These are phyloP conservation scores for Laspeyria flexula DNA, from an alignment of 2,888 invertebrate genomes.

Conservation along the genomic window DNA sequence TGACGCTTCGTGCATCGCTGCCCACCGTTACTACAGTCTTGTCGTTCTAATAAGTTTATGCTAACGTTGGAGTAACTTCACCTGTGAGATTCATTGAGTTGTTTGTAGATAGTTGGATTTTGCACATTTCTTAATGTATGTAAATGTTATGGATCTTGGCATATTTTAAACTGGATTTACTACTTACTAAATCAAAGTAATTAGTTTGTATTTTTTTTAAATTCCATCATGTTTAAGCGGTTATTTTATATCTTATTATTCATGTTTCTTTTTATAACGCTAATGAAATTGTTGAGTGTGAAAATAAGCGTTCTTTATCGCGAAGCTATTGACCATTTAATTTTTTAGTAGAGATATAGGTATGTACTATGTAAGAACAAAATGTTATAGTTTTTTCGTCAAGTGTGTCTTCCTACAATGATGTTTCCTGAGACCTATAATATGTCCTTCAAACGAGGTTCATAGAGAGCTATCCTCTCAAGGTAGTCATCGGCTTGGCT, in stretches of 20 bases:
- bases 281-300: too few relatives aligned
- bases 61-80: slow-evolving; percentile 27
- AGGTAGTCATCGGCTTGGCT: too few relatives aligned
- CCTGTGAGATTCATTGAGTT: slow-evolving; percentile 38
- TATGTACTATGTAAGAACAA: too few relatives aligned
- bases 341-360: too few relatives aligned
- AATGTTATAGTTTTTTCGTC: too few relatives aligned
- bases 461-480: too few relatives aligned
- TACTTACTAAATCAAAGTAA: neutral
- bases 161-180: slow-evolving; percentile 3
- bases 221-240: neutral
- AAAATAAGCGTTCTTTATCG: too few relatives aligned
- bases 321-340: too few relatives aligned
- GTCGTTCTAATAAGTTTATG: slow-evolving; percentile 54
- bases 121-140: slow-evolving; percentile 21
- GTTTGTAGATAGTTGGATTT: slow-evolving; percentile 14
- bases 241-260: neutral
- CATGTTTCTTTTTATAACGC: too few relatives aligned
- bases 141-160: slow-evolving; percentile 10
- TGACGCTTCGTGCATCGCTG: slow-evolving; percentile 61
- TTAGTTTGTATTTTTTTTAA: neutral
- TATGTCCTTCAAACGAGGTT: too few relatives aligned
- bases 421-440: too few relatives aligned
- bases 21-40: slow-evolving; percentile 58
- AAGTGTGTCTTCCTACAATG: too few relatives aligned